Percentiles rank a stretch among this genome's conserved stretches.
Conservation (phyloP, 2,113 vertebrate species). For the Chaetodon trifascialis region DNA sequence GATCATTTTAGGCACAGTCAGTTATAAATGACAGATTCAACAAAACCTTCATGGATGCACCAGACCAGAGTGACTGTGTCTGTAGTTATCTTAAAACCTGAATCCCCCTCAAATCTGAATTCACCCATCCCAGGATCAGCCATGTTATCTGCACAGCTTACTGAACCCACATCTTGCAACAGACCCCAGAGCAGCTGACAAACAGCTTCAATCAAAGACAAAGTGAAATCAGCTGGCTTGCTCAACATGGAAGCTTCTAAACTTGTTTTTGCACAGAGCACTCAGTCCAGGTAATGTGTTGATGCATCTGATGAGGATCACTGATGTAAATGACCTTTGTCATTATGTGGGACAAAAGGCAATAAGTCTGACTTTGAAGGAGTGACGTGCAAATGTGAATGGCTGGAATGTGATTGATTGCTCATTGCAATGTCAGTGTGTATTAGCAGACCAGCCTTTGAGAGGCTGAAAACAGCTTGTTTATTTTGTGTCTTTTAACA, state of each 20-base stretch:
- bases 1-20: too few species aligned
- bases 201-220: slow-evolving; percentile 30
- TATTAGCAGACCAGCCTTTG: neutral
- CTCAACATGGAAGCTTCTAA: neutral
- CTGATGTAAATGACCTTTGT: slow-evolving; percentile 41
- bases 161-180: neutral
- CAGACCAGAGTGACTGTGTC: too few species aligned
- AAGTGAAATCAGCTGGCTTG: slow-evolving; percentile 36
- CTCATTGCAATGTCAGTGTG: neutral
- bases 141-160: too few species aligned
- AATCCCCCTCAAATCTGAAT: too few species aligned
- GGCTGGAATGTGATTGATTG: slow-evolving; percentile 38
- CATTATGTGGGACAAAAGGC: neutral
- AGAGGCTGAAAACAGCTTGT: neutral
- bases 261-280: neutral
- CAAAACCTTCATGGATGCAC: too few species aligned
- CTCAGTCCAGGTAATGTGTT: slow-evolving; percentile 19
- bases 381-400: slow-evolving; percentile 11
- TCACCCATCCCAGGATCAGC: too few species aligned
- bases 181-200: slow-evolving; percentile 3
- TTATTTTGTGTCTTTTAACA: neutral
- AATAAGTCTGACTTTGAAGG: neutral
- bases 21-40: too few species aligned
- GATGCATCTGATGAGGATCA: slow-evolving; percentile 37
- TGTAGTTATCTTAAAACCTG: too few species aligned